Percentiles rank a stretch among this genome's conserved stretches.
Conservation (phyloP, 2,888 invertebrate species). For the Xanthia togata region DNA sequence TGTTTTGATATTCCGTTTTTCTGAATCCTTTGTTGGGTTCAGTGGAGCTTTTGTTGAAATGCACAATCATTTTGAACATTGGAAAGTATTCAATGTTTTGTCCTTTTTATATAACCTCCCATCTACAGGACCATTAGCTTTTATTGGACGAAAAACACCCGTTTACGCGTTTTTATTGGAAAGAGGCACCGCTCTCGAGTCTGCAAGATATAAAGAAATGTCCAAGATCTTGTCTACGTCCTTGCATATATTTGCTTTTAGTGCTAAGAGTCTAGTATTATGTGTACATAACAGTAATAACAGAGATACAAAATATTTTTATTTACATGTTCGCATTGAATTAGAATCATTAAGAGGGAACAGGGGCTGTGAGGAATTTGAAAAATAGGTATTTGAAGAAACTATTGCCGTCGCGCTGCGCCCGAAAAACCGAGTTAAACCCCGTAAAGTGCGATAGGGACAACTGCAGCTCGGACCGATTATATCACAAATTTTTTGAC, state of each 20-base stretch:
- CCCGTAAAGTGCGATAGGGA: no score
- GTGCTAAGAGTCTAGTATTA: conserved; percentile 25
- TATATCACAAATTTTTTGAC: no score
- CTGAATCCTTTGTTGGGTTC: conserved; percentile 39
- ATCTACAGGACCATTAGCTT: conserved; percentile 37
- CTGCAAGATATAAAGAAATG: conserved; percentile 35
- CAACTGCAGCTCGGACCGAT: no score
- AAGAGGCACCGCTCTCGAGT: conserved; percentile 9
- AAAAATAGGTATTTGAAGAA: no score
- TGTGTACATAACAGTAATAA: conserved; percentile 9
- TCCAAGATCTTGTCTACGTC: conserved; percentile 13
- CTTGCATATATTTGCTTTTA: conserved; percentile 49
- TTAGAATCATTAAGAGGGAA: no score
- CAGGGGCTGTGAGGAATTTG: no score
- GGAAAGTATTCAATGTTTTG: conserved; percentile 39
- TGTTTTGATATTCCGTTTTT: conserved; percentile 47
- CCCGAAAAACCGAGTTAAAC: no score
- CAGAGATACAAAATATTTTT: conserved; percentile 8
- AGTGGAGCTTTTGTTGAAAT: conserved; percentile 44
- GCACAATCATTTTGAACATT: conserved; percentile 47
- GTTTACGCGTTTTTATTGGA: conserved; percentile 26
- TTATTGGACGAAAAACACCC: conserved; percentile 32
- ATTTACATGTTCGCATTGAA: conserved; percentile 1
- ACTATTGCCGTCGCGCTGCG: no score
- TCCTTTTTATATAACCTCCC: conserved; percentile 19